Conservation (phyloP, 2,888 invertebrate species). For the Nymphalis polychloros region DNA sequence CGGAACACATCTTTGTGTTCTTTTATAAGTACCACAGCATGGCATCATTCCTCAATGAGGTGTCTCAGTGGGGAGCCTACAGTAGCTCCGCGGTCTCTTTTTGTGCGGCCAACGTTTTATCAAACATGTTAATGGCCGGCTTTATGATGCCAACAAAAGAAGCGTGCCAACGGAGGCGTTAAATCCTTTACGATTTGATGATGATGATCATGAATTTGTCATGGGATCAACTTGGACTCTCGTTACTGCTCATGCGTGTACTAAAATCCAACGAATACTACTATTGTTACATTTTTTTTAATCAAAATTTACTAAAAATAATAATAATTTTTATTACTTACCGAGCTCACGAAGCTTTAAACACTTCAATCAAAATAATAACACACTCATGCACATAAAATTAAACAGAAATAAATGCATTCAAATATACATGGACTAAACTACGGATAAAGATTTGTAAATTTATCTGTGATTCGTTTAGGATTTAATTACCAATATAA, state of each 20-base stretch:
- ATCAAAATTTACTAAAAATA: neutral
- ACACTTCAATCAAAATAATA: conserved; percentile 41
- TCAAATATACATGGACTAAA: conserved; percentile 55
- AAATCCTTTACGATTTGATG: conserved; percentile 82
- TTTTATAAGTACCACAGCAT: conserved; percentile 68
- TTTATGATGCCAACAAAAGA: conserved; percentile 79
- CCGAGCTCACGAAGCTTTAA: conserved; percentile 6
- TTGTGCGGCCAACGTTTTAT: conserved; percentile 77
- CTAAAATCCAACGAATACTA: conserved; percentile 18
- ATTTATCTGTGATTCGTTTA: conserved; percentile 76
- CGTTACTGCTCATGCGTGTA: conserved; percentile 41
- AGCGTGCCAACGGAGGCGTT: conserved; percentile 81
- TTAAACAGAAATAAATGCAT: conserved; percentile 69
- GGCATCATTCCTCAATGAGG: conserved; percentile 67
- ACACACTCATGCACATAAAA: conserved; percentile 72
- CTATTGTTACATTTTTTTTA: conserved; percentile 11
- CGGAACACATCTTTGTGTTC: conserved; percentile 43
- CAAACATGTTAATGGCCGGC: conserved; percentile 81
- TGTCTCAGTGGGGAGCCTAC: conserved; percentile 72
- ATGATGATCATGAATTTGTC: conserved; percentile 76
- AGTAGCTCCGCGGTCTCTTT: conserved; percentile 76
- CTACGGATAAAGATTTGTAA: conserved; percentile 64
- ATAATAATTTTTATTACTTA: conserved; percentile 7
- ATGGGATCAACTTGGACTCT: conserved; percentile 57
- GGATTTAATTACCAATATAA: conserved; percentile 45